Percentiles rank a stretch among this genome's conserved stretches.
phyloP scores from a whole-genome alignment of 2,113 vertebrate genomes.

The Psammodynastes pulverulentus region DNA sequence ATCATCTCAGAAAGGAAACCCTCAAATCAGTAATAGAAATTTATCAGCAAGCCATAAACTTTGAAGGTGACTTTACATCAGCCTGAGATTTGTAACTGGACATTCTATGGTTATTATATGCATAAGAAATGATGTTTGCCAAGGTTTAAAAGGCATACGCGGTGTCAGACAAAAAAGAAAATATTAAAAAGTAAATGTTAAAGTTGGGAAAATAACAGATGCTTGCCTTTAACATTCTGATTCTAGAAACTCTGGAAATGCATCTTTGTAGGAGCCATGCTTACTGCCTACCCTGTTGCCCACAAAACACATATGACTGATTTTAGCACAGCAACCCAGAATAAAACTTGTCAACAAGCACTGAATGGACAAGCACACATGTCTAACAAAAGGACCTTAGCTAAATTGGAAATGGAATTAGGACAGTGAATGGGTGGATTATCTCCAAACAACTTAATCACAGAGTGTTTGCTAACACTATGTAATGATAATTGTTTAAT shows the following conservation, averaged over 20 bases:
- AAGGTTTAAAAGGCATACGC: background rate
- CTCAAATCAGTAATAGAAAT: background rate
- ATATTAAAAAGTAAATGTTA: background rate
- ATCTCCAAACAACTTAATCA: background rate
- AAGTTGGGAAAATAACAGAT: background rate
- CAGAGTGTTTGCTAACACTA: background rate
- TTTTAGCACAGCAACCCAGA: background rate
- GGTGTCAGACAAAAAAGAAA: background rate
- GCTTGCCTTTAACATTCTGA: background rate
- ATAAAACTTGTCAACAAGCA: background rate
- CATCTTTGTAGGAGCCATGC: background rate
- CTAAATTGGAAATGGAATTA: background rate
- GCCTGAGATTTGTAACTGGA: background rate
- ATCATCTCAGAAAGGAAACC: background rate
- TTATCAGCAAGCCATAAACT: background rate
- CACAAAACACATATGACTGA: background rate
- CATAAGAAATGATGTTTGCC: background rate
- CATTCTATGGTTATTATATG: background rate
- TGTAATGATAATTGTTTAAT: background rate
- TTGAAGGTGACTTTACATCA: background rate
- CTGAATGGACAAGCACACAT: background rate
- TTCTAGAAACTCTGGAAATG: background rate
- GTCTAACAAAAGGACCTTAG: background rate
- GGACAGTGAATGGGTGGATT: background rate
- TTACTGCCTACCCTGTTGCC: background rate